Percentiles rank a stretch among this genome's conserved stretches.
Conservation (phyloP, 2,888 invertebrate species). For the Muscina levida region DNA sequence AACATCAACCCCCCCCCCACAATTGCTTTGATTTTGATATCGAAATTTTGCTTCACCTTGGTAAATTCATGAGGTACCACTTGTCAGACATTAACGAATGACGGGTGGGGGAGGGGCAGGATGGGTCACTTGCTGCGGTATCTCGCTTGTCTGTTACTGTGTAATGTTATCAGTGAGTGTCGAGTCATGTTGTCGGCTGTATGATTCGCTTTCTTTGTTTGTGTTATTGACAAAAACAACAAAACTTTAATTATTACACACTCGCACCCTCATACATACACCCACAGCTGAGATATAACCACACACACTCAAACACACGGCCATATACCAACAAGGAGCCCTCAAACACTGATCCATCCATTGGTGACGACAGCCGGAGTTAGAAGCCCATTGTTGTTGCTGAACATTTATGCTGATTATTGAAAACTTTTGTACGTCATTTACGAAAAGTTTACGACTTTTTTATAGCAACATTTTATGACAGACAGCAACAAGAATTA, state of each 20-base stretch:
- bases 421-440: constrained; percentile 64
- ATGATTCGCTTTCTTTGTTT: constrained; percentile 30
- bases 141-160: constrained; percentile 11
- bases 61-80: neutral
- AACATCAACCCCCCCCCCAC: no score
- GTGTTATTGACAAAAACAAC: constrained; percentile 28
- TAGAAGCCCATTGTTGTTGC: constrained; percentile 25
- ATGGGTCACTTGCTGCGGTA: no score
- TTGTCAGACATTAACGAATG: neutral
- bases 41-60: no score
- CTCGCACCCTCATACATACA: neutral
- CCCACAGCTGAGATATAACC: neutral
- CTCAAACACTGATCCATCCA: neutral
- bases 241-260: constrained; percentile 37
- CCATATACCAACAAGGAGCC: neutral
- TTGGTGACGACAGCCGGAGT: constrained; percentile 19
- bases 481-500: constrained; percentile 66
- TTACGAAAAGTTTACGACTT: constrained; percentile 72
- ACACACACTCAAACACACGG: constrained; percentile 2
- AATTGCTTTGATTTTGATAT: no score
- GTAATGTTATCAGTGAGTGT: constrained; percentile 9
- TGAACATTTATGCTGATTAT: constrained; percentile 64
- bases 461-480: constrained; percentile 77
- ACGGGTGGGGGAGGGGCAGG: no score
- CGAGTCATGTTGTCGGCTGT: neutral